Evolutionary conservation across 2,888 invertebrate genomes (phyloP).

Genomic region (Caenorhabditis zanzibari): DNA sequence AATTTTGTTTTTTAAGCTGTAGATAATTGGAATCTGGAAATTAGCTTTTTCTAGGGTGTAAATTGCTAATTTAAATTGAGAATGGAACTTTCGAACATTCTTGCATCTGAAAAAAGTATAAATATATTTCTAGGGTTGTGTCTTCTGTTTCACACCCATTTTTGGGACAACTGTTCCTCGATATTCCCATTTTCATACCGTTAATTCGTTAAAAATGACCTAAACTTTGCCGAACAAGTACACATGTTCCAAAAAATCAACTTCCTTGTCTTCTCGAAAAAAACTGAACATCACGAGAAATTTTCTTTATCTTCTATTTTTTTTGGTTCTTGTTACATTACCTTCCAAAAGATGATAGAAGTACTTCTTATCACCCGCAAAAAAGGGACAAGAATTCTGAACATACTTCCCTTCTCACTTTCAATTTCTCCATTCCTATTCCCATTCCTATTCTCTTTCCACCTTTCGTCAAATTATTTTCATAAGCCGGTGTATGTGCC

Average conservation of each 20-base stretch:
- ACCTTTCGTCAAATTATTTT: conserved; percentile 27
- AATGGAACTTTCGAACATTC: no score
- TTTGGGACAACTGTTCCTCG: no score
- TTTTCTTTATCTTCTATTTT: neutral
- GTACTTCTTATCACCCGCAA: conserved; percentile 1
- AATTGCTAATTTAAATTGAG: no score
- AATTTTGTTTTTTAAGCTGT: no score
- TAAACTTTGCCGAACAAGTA: conserved; percentile 28
- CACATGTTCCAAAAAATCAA: conserved; percentile 4
- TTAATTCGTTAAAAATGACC: neutral
- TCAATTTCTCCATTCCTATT: conserved; percentile 14
- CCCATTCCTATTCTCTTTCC: conserved; percentile 10
- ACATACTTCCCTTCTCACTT: neutral
- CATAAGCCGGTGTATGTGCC: conserved; percentile 47
- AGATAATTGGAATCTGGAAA: no score
- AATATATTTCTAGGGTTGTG: neutral
- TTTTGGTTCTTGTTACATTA: neutral
- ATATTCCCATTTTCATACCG: no score
- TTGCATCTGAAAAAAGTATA: no score
- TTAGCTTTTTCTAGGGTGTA: no score
- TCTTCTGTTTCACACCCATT: neutral
- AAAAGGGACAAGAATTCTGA: conserved; percentile 11
- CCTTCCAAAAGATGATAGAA: neutral
- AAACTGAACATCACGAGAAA: conserved; percentile 20
- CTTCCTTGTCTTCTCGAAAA: conserved; percentile 21